phyloP scores from a whole-genome alignment of 2,888 invertebrate species.

The Lepidochitona cinerea region DNA sequence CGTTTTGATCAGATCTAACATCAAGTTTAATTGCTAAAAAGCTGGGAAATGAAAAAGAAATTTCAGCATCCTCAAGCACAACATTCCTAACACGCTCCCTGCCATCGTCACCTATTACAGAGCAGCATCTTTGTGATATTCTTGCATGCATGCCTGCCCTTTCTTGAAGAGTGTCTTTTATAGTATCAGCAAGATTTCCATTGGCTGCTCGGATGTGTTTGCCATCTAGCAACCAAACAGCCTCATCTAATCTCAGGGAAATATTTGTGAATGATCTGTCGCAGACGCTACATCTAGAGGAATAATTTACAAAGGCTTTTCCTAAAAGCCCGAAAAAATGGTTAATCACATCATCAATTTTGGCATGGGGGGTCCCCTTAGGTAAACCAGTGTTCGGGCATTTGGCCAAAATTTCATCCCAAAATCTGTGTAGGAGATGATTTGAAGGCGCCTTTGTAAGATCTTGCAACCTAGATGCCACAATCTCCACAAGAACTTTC shows the following conservation, averaged over 20 bases:
- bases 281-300: not conserved
- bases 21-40: not conserved
- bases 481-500: not conserved
- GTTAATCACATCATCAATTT: not conserved
- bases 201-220: not conserved
- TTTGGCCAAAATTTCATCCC: not conserved
- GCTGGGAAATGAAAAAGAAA: not conserved
- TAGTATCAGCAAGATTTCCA: not conserved
- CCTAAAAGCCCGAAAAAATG: not conserved
- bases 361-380: not conserved
- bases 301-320: not conserved
- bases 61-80: not conserved
- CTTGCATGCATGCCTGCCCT: not conserved
- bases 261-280: not conserved
- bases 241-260: not conserved
- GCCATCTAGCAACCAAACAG: not conserved
- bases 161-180: not conserved
- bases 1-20: not conserved
- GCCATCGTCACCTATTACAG: not conserved
- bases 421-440: not conserved
- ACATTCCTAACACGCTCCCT: not conserved
- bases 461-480: not conserved
- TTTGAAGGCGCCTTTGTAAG: not conserved
- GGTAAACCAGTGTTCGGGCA: not conserved
- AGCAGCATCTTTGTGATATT: not conserved